A percentile compares a stretch with the other conserved stretches of the same genome.
Conservation (phyloP, 2,797 vertebrate species). For the Pachyuromys duprasi region DNA sequence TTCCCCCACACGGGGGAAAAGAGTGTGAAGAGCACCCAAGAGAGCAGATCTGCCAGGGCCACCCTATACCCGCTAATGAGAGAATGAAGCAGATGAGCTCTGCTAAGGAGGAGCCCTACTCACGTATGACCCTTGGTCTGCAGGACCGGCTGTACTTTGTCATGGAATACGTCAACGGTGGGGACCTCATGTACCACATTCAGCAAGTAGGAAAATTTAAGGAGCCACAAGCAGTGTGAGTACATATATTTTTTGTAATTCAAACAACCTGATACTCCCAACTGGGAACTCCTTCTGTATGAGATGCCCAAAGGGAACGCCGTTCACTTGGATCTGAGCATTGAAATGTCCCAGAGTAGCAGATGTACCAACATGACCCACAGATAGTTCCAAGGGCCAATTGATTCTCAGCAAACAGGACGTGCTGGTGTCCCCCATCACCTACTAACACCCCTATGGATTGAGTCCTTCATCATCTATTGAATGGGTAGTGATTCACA, state of each 20-base stretch:
- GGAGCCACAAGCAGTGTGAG: conserved; percentile 99
- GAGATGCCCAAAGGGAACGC: rapidly evolving
- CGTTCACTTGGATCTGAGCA: rapidly evolving
- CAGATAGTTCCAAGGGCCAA: neutral
- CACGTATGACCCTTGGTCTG: neutral
- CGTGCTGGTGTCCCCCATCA: rapidly evolving
- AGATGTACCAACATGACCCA: too few species aligned
- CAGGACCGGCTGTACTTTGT: conserved; percentile 98
- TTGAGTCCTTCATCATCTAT: rapidly evolving
- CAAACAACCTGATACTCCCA: neutral
- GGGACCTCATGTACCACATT: conserved; percentile 96
- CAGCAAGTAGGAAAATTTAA: conserved; percentile 96
- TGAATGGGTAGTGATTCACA: rapidly evolving
- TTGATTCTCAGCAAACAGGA: neutral
- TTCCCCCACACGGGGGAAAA: neutral
- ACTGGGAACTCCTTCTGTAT: neutral
- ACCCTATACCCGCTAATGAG: neutral
- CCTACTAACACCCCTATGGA: rapidly evolving
- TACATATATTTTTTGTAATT: conserved; percentile 44
- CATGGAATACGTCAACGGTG: conserved; percentile 99
- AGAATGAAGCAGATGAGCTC: rapidly evolving
- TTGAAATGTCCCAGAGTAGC: neutral
- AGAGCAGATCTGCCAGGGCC: rapidly evolving
- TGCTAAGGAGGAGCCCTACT: rapidly evolving
- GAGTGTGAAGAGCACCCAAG: neutral